phyloP scores from a whole-genome alignment of 2,113 vertebrate genomes.

The Bambusicola thoracicus region DNA sequence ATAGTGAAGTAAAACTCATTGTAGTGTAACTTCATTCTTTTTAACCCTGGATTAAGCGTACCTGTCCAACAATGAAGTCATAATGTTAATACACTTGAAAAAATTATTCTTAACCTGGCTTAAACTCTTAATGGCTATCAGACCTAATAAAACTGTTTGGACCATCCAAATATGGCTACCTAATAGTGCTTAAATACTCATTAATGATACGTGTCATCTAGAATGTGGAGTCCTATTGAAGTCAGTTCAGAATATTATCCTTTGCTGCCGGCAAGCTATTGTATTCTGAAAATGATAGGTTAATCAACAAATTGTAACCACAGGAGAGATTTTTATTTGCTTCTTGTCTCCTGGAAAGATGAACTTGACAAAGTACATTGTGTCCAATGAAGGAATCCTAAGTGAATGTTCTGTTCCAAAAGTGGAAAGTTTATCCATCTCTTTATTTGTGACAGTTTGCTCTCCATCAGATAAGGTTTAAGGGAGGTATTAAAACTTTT shows the following conservation, averaged over 20 bases:
- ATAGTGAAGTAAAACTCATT: neutral
- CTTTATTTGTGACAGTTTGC: neutral
- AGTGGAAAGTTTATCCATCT: neutral
- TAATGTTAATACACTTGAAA: neutral
- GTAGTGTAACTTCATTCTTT: neutral
- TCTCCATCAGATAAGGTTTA: neutral
- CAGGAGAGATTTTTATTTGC: neutral
- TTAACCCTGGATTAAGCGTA: neutral
- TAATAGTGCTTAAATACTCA: neutral
- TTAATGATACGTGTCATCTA: constrained; percentile 26
- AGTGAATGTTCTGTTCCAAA: neutral
- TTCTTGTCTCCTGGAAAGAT: neutral
- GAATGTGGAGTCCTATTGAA: neutral
- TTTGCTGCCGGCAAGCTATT: constrained; percentile 1
- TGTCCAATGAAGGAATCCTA: neutral
- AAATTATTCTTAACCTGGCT: neutral
- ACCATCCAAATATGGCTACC: neutral
- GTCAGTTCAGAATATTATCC: neutral
- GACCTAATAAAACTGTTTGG: neutral
- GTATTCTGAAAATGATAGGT: constrained; percentile 1
- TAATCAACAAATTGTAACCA: neutral
- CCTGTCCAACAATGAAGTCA: neutral
- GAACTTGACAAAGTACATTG: neutral
- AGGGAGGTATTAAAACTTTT: neutral
- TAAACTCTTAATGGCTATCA: neutral